Evolutionary conservation across 2,888 invertebrate genomes (phyloP).

Genomic region (Drosophila anceps): DNA sequence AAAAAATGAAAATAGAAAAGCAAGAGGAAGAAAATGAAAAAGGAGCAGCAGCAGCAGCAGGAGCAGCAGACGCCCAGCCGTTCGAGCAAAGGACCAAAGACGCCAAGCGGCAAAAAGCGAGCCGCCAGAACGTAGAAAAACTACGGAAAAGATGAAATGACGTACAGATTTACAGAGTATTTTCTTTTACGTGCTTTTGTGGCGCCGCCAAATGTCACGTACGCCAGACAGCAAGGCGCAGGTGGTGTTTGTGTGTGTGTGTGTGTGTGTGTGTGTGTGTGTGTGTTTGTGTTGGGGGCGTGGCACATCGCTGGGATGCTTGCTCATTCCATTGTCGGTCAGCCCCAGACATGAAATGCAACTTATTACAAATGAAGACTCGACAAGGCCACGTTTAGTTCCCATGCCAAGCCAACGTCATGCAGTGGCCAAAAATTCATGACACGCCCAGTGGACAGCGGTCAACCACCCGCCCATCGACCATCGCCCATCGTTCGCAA

Average conservation of each 20-base stretch:
- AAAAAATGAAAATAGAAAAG: background rate
- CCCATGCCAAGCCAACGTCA: background rate
- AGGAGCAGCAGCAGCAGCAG: background rate
- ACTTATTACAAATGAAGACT: constrained; percentile 72
- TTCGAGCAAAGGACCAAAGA: constrained; percentile 41
- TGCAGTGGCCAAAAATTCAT: constrained; percentile 15
- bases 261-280: constrained; percentile 2
- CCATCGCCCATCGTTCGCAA: background rate
- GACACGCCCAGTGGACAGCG: constrained; percentile 31
- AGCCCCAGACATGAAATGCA: constrained; percentile 38
- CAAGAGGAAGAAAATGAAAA: background rate
- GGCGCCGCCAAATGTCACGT: constrained; percentile 80
- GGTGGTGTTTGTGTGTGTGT: constrained; percentile 18
- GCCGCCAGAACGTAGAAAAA: constrained; percentile 30
- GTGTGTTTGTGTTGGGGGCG: constrained; percentile 25
- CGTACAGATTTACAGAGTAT: constrained; percentile 76
- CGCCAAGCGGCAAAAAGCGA: constrained; percentile 40
- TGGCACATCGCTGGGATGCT: constrained; percentile 6
- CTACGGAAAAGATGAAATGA: constrained; percentile 50
- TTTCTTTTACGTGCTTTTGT: constrained; percentile 73
- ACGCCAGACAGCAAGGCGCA: constrained; percentile 60
- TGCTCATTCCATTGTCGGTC: constrained; percentile 33
- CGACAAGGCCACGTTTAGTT: constrained; percentile 43
- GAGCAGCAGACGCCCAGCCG: constrained; percentile 12
- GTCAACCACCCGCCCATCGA: constrained; percentile 24